These are phyloP conservation scores for Ciconia nigra DNA, from an alignment of 2,797 vertebrate species.

Conservation along the genomic window DNA sequence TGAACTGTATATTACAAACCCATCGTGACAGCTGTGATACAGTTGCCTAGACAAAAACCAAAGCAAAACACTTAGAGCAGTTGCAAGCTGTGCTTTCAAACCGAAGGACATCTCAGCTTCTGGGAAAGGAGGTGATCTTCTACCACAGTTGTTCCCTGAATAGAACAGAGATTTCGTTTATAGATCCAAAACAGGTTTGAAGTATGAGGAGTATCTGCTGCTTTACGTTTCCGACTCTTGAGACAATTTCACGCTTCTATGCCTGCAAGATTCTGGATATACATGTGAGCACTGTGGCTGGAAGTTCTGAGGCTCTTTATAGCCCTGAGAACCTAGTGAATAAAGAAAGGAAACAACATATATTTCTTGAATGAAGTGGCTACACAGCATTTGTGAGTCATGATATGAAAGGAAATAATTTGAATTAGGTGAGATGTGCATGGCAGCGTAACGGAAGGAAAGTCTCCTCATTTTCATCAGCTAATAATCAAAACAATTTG, in stretches of 20 bases:
- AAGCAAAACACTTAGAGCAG: neutral
- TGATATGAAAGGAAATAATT: conserved; percentile 70
- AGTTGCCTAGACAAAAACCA: neutral
- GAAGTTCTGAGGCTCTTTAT: conserved; percentile 16
- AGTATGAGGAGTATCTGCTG: neutral
- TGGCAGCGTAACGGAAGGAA: conserved; percentile 47
- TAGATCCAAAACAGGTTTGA: neutral
- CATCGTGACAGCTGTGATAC: neutral
- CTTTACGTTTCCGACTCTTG: neutral
- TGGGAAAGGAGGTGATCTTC: neutral
- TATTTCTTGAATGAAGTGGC: conserved; percentile 59
- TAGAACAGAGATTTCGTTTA: neutral
- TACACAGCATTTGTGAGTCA: conserved; percentile 41
- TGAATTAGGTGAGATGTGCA: conserved; percentile 68
- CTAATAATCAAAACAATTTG: conserved; percentile 79
- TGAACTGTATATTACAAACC: neutral
- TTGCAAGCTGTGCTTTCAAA: neutral
- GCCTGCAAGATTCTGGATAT: neutral
- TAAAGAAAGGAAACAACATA: conserved; percentile 4
- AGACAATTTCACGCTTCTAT: neutral
- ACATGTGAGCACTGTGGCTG: neutral
- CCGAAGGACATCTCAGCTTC: neutral
- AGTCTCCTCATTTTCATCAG: conserved; percentile 73
- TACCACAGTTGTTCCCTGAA: neutral
- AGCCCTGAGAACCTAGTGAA: neutral